phyloP scores from a whole-genome alignment of 2,113 vertebrate genomes.

The Myiagra hebetior region DNA sequence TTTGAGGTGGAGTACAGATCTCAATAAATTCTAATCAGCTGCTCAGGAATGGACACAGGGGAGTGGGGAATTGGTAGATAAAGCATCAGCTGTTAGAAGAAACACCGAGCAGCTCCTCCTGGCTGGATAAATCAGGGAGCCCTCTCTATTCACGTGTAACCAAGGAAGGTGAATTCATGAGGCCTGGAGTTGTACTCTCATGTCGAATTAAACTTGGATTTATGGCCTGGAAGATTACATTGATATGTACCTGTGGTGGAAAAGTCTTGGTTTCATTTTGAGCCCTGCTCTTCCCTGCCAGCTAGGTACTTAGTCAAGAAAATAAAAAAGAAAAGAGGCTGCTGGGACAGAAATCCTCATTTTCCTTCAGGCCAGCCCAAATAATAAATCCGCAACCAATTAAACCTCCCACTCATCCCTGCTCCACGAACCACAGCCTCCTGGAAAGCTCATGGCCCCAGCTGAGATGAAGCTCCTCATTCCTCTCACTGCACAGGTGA shows the following conservation, averaged over 20 bases:
- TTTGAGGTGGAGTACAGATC: neutral
- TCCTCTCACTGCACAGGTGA: neutral
- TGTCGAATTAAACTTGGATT: neutral
- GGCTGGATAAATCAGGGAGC: neutral
- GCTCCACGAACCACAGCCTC: neutral
- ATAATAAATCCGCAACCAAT: neutral
- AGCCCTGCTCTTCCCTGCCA: neutral
- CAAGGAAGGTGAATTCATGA: neutral
- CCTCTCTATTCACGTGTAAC: neutral
- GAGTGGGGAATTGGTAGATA: neutral
- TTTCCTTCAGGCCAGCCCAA: neutral
- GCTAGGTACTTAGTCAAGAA: neutral
- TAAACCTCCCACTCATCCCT: neutral
- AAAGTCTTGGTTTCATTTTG: neutral
- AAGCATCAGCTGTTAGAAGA: slow-evolving; percentile 15
- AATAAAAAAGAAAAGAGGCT: neutral
- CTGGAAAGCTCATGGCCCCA: neutral
- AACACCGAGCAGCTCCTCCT: neutral
- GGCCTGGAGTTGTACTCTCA: neutral
- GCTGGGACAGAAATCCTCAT: neutral
- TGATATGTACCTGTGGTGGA: neutral
- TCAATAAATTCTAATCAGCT: slow-evolving; percentile 16
- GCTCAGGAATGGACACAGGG: neutral
- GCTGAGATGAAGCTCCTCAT: neutral
- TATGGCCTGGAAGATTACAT: neutral